These are phyloP conservation scores for Hypena proboscidalis DNA, from an alignment of 2,888 invertebrate genomes.

Conservation along the genomic window DNA sequence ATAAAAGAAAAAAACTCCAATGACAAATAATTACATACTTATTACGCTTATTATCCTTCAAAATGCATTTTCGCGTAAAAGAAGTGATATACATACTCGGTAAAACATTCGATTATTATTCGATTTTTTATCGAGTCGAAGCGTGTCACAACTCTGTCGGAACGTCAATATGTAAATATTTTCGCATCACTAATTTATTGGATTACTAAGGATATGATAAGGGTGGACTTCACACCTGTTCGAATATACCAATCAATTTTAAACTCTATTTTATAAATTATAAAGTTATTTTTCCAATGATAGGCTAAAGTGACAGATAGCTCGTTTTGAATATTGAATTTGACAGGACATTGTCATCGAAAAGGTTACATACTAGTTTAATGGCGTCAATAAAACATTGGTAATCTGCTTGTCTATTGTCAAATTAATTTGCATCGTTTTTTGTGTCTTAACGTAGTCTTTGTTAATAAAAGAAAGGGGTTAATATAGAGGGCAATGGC, in stretches of 20 bases:
- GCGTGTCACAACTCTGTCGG: slow-evolving; percentile 41
- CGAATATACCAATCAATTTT: slow-evolving; percentile 17
- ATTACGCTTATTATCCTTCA: slow-evolving; percentile 2
- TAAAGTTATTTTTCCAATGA: slow-evolving; percentile 23
- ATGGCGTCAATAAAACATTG: background rate
- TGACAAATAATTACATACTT: slow-evolving; percentile 5
- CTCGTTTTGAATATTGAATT: no score
- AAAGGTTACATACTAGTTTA: no score
- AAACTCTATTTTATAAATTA: slow-evolving; percentile 8
- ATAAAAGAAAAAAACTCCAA: background rate
- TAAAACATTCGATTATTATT: slow-evolving; percentile 16
- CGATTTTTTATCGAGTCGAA: slow-evolving; percentile 37
- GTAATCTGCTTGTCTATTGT: no score
- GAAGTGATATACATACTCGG: background rate
- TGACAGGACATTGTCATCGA: no score
- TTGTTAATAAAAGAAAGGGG: no score
- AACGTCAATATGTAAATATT: slow-evolving; percentile 49
- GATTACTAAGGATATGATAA: slow-evolving; percentile 34
- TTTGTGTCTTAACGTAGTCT: no score
- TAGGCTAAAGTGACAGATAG: no score
- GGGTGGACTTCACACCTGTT: slow-evolving; percentile 42
- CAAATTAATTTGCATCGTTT: no score
- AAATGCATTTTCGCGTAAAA: slow-evolving; percentile 1
- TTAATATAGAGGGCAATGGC: no score
- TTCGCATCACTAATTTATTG: slow-evolving; percentile 51